Percentiles rank a stretch among this genome's conserved stretches.
phyloP scores from a whole-genome alignment of 2,113 vertebrate species.

The Sapayoa aenigma region DNA sequence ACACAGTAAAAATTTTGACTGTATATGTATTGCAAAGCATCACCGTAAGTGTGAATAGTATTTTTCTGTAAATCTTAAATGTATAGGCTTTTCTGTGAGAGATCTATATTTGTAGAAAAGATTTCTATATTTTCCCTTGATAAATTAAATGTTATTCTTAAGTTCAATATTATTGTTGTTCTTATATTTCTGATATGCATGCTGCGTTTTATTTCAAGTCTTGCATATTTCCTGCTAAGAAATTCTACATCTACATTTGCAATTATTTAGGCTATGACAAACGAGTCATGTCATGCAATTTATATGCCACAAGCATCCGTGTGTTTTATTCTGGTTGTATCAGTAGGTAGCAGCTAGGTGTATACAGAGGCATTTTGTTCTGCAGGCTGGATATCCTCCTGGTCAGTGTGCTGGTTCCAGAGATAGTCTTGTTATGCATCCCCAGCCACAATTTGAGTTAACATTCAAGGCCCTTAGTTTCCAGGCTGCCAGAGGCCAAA shows the following conservation, averaged over 20 bases:
- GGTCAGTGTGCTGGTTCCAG: not conserved
- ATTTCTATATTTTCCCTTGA: not conserved
- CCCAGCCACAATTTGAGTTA: not conserved
- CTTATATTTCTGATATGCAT: not conserved
- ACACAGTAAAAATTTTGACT: not conserved
- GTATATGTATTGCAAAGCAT: not conserved
- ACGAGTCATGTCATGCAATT: not conserved
- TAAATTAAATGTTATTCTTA: not conserved
- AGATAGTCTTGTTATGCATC: conserved; percentile 3
- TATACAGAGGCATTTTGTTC: not conserved
- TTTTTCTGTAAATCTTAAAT: not conserved
- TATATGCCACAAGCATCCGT: not conserved
- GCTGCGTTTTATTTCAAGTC: not conserved
- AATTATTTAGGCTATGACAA: not conserved
- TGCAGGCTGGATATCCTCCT: not conserved
- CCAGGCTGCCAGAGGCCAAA: not conserved
- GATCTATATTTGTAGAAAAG: not conserved
- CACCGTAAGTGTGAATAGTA: not conserved
- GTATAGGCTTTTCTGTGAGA: not conserved
- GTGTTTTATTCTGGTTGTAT: not conserved
- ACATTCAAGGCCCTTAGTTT: not conserved
- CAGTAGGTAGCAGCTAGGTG: not conserved
- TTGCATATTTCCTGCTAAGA: not conserved
- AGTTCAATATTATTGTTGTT: not conserved
- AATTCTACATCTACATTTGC: not conserved